phyloP scores from a whole-genome alignment of 1,140 invertebrate genomes.

The Octopus sinensis region DNA sequence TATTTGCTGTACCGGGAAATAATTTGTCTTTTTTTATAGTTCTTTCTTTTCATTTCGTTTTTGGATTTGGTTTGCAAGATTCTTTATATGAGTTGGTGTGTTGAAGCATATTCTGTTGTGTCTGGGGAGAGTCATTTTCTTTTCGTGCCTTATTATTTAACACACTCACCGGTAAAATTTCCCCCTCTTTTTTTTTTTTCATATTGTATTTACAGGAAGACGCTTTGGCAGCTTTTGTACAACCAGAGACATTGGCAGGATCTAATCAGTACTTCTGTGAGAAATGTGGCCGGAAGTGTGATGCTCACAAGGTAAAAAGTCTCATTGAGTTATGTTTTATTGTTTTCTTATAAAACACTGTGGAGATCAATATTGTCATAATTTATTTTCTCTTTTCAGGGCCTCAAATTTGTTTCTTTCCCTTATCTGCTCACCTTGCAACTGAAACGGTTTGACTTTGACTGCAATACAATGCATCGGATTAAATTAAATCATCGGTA shows the following conservation, averaged over 20 bases:
- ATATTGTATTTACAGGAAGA: slow-evolving; percentile 66
- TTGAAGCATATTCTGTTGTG: too few relatives aligned
- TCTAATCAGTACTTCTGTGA: slow-evolving; percentile 89
- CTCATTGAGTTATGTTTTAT: not conserved
- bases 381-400: slow-evolving; percentile 53
- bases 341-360: not conserved
- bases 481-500: slow-evolving; percentile 91
- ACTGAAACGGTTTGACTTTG: slow-evolving; percentile 88
- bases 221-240: slow-evolving; percentile 79
- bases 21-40: too few relatives aligned
- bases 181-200: not conserved
- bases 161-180: too few relatives aligned
- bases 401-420: slow-evolving; percentile 82
- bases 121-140: too few relatives aligned
- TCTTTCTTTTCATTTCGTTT: too few relatives aligned
- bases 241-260: slow-evolving; percentile 80
- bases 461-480: slow-evolving; percentile 79
- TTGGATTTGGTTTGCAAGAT: too few relatives aligned
- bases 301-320: slow-evolving; percentile 74
- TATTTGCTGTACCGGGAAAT: too few relatives aligned
- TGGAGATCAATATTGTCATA: slow-evolving; percentile 13
- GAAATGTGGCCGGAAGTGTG: slow-evolving; percentile 82
- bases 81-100: too few relatives aligned
- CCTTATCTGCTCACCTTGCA: slow-evolving; percentile 86
- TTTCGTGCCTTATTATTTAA: too few relatives aligned